Percentiles rank a stretch among this genome's conserved stretches.
Evolutionary conservation across 2,888 invertebrate species (phyloP).

Genomic region (Spodoptera picta): DNA sequence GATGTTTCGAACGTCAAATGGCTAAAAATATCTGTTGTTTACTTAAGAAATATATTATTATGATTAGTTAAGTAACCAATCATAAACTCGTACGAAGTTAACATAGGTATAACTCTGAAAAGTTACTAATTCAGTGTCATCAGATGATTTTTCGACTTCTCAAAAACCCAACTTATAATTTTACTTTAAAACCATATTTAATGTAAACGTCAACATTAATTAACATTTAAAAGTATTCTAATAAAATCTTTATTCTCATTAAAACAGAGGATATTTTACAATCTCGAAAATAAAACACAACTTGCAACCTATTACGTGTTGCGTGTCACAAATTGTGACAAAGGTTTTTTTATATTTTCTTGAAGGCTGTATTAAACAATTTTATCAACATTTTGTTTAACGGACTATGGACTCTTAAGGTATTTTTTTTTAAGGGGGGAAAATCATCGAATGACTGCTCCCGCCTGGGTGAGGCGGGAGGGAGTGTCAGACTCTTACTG

Average conservation of each 20-base stretch:
- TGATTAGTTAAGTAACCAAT: too few relatives aligned
- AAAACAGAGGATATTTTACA: neutral
- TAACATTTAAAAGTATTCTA: too few relatives aligned
- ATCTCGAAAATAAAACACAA: constrained; percentile 39
- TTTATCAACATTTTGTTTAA: constrained; percentile 44
- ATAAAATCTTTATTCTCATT: too few relatives aligned
- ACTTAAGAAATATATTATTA: too few relatives aligned
- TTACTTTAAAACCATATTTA: neutral
- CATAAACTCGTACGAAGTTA: neutral
- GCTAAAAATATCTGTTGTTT: too few relatives aligned
- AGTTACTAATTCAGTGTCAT: too few relatives aligned
- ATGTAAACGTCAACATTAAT: too few relatives aligned
- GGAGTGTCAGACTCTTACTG: too few relatives aligned
- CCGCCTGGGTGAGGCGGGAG: too few relatives aligned
- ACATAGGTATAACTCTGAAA: neutral
- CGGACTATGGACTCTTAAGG: constrained; percentile 58
- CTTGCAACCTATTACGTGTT: constrained; percentile 26
- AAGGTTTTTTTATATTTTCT: constrained; percentile 41
- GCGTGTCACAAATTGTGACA: constrained; percentile 53
- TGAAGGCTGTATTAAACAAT: constrained; percentile 36
- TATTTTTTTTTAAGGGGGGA: too few relatives aligned
- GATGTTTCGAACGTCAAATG: too few relatives aligned
- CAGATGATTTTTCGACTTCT: neutral
- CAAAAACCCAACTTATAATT: neutral
- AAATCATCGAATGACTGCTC: too few relatives aligned